Evolutionary conservation across 1,140 invertebrate species (phyloP).

Genomic region (Plutomurus gul): DNA sequence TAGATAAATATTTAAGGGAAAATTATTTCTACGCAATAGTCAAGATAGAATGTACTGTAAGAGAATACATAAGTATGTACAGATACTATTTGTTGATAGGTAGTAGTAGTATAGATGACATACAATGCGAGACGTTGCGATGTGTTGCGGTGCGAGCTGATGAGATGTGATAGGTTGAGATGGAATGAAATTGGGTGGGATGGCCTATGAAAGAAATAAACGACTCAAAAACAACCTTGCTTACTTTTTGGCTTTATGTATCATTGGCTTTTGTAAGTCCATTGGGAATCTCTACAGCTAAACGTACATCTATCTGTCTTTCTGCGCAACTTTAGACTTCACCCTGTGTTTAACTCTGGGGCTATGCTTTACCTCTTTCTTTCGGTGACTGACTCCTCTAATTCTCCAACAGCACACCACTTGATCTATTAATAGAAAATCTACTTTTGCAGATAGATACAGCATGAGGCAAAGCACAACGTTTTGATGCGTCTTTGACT

Average conservation of each 20-base stretch:
- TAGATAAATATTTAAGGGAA: too few species aligned
- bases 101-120: background rate
- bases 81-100: background rate
- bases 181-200: conserved; percentile 1
- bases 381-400: background rate
- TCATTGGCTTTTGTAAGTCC: background rate
- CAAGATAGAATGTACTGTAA: too few species aligned
- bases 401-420: background rate
- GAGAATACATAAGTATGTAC: too few species aligned
- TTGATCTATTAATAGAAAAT: too few species aligned
- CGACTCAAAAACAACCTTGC: background rate
- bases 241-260: conserved; percentile 7
- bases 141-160: background rate
- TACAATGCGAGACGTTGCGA: conserved; percentile 1
- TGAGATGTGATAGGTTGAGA: background rate
- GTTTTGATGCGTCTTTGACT: too few species aligned
- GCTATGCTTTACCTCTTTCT: too few species aligned
- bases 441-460: too few species aligned
- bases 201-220: background rate
- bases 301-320: background rate
- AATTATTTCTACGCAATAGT: too few species aligned
- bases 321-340: background rate
- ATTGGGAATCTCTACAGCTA: background rate
- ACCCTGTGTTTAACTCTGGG: too few species aligned
- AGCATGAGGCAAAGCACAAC: too few species aligned